These are phyloP conservation scores for Blera fallax DNA, from an alignment of 2,888 invertebrate genomes.

Conservation along the genomic window DNA sequence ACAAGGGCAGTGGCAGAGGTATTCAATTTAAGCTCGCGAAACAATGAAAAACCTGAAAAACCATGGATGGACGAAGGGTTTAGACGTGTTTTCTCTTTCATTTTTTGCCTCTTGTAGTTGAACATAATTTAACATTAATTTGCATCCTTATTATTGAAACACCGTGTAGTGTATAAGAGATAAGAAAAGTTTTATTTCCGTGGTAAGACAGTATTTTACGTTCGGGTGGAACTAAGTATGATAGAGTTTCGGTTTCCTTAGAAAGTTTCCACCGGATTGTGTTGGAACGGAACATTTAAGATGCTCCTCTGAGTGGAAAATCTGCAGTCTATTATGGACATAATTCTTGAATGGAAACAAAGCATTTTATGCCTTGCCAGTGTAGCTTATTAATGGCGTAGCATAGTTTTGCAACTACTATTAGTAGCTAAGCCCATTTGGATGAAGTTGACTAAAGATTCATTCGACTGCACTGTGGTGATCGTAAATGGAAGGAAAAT, in stretches of 20 bases:
- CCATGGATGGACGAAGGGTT: not conserved
- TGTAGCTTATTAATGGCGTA: not conserved
- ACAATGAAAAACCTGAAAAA: not conserved
- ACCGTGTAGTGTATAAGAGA: not conserved
- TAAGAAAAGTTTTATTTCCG: conserved; percentile 7
- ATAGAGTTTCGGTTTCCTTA: not conserved
- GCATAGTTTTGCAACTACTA: too few relatives aligned
- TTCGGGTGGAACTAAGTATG: not conserved
- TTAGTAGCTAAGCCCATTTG: too few relatives aligned
- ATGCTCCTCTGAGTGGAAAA: not conserved
- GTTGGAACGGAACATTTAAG: not conserved
- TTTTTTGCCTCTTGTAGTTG: not conserved
- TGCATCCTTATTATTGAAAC: conserved; percentile 11
- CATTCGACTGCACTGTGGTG: too few relatives aligned
- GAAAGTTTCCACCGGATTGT: not conserved
- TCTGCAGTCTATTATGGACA: not conserved
- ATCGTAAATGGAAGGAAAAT: too few relatives aligned
- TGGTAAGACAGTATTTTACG: not conserved
- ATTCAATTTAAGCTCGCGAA: not conserved
- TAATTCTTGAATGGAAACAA: not conserved
- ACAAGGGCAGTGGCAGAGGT: not conserved
- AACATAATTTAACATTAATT: conserved; percentile 41
- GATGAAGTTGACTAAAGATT: too few relatives aligned
- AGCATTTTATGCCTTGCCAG: not conserved
- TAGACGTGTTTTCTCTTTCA: too few relatives aligned